Evolutionary conservation across 2,888 invertebrate genomes (phyloP).

Genomic region (Diplolepis rosae): DNA sequence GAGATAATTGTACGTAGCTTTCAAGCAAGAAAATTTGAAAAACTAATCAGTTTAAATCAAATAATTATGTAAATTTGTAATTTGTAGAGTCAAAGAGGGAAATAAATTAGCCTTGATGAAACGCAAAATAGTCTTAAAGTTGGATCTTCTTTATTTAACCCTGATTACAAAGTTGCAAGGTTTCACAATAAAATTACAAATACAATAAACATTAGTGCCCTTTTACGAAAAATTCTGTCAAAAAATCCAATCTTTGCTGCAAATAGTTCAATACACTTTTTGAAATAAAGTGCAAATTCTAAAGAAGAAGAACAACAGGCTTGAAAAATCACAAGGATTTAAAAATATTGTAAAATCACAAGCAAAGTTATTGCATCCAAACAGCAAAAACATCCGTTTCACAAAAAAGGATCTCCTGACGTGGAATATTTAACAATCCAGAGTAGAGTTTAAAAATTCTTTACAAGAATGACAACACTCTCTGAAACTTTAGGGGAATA

Average conservation of each 20-base stretch:
- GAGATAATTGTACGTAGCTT: no score
- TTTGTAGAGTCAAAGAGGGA: no score
- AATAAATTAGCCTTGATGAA: no score
- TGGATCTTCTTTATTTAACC: constrained; percentile 26
- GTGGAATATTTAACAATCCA: constrained; percentile 12
- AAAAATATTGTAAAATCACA: not conserved
- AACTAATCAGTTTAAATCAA: no score
- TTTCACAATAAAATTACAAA: constrained; percentile 30
- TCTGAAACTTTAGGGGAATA: constrained; percentile 19
- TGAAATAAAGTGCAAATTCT: not conserved
- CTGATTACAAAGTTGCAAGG: constrained; percentile 22
- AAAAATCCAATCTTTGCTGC: not conserved
- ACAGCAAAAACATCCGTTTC: constrained; percentile 12
- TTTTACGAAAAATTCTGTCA: constrained; percentile 1
- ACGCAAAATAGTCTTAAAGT: no score
- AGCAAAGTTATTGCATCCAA: constrained; percentile 2
- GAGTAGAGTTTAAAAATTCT: constrained; percentile 21
- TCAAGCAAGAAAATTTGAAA: no score
- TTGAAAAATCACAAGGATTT: not conserved
- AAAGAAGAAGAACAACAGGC: not conserved
- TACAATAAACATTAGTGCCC: constrained; percentile 10
- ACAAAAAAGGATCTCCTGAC: constrained; percentile 1
- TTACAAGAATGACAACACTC: constrained; percentile 24
- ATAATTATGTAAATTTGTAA: no score
- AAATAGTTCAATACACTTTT: not conserved